Percentiles rank a stretch among this genome's conserved stretches.
Conservation (phyloP, 2,797 vertebrate species). For the Mormyrops attenuatus region DNA sequence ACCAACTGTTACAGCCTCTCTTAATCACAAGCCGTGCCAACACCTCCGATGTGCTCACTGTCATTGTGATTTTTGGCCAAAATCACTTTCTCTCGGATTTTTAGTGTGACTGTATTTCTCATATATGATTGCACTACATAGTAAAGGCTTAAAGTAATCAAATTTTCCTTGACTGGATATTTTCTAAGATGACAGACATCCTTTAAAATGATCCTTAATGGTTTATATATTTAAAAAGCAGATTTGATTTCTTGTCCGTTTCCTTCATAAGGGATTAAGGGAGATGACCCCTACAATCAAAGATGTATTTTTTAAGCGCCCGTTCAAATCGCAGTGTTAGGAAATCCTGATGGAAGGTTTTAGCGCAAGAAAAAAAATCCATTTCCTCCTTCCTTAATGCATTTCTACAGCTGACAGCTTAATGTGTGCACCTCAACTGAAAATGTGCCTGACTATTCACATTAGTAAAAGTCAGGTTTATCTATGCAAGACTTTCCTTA, state of each 20-base stretch:
- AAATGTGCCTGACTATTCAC: not conserved
- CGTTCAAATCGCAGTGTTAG: not conserved
- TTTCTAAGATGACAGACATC: not conserved
- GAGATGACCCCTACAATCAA: not conserved
- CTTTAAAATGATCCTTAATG: constrained; percentile 3
- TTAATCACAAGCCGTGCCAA: constrained; percentile 5
- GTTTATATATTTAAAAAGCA: constrained; percentile 12
- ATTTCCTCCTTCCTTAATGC: not conserved
- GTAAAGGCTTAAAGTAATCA: not conserved
- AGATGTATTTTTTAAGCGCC: not conserved
- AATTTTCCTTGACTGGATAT: not conserved
- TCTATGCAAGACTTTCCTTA: not conserved
- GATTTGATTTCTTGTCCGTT: not conserved
- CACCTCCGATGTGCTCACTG: not conserved
- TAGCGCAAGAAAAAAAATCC: not conserved
- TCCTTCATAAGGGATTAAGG: not conserved
- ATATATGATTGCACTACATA: not conserved
- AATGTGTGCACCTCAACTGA: not conserved
- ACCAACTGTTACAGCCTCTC: constrained; percentile 4
- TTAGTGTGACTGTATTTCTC: not conserved
- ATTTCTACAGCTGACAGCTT: constrained; percentile 8
- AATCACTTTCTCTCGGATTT: constrained; percentile 4
- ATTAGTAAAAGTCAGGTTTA: not conserved
- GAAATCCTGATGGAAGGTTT: constrained; percentile 15
- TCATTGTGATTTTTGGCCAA: not conserved